Base-by-base conservation (phyloP, 2,113 vertebrate species). In the Thunnus thynnus region DNA sequence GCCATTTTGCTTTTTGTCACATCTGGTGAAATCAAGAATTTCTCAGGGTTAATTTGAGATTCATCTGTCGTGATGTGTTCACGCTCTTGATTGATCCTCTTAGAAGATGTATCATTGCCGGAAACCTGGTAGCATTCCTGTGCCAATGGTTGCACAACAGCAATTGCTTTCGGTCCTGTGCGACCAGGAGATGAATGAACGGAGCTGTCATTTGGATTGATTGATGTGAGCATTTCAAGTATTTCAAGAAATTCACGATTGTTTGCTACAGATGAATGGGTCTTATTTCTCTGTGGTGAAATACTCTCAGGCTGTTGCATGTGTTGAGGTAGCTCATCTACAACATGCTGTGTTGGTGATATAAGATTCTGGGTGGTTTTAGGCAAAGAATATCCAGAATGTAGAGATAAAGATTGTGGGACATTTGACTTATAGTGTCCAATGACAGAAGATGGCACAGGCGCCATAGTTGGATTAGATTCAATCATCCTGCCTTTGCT, bases 141-240 rank as follows among this genome's bases (percentile, higher is more conserved):
- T 6, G 85, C 82, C 65, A 93, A 30, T 9, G 92, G 93, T 13
- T 84, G 90, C 13, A 93, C 93, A 48, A 94, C 82, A 56, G 92
- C 93, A 60, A 93, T 73, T 14, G 83, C 91, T 80, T 67, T 90
- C 0, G 32, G 67, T 10, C 36, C 20, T 0, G 46, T 8, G n/a
- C 13, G 7, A 51, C 50, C 64, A 41, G 82, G 50, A 8, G 69
- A 80, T 1, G 63, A 22, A 13, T 70, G 54, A 67, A 27, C 2
- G 16, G 70, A 54, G 16, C 1, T 1, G 20, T 86, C 60, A 22
- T 51, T 78, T 68, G n/a, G 51, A 16, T 51, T 75, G 14, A 46
- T 22, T 2, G 63, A 13, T 27, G n/a, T 46, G 0, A 11, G 0
- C 18, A 0, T 54, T 30, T 64, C 36, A 30, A 3, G 13, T 7